Percentiles rank a stretch among this genome's conserved stretches.
phyloP scores from a whole-genome alignment of 2,797 vertebrate species.

The Girardinus metallicus region DNA sequence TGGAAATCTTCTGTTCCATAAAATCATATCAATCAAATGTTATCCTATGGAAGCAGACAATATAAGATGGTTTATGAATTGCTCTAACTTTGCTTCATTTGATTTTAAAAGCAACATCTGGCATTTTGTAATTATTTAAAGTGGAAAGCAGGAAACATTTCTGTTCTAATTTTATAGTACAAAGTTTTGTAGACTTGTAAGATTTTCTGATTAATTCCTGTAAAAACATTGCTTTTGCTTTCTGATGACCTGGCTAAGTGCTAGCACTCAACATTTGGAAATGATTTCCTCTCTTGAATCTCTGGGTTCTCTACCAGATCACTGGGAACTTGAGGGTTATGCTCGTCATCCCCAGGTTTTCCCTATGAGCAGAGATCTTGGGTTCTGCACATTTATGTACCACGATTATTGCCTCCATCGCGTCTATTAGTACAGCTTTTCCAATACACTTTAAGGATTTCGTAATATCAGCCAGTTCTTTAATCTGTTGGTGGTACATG shows the following conservation, averaged over 20 bases:
- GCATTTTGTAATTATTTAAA: slow-evolving; percentile 42
- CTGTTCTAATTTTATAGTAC: slow-evolving; percentile 24
- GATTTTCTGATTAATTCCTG: slow-evolving; percentile 39
- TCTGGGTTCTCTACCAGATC: background rate
- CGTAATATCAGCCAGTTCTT: background rate
- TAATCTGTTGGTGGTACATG: background rate
- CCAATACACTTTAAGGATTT: background rate
- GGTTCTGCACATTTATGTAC: background rate
- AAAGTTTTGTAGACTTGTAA: slow-evolving; percentile 23
- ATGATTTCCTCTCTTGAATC: background rate
- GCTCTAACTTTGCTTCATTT: slow-evolving; percentile 40
- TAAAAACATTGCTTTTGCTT: slow-evolving; percentile 29
- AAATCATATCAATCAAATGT: too few relatives aligned
- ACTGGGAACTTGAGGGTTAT: background rate
- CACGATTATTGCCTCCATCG: background rate
- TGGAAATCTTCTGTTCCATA: background rate
- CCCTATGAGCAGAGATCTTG: background rate
- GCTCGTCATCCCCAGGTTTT: background rate
- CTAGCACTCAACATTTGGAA: background rate
- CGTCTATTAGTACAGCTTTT: background rate
- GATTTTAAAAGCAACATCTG: slow-evolving; percentile 33
- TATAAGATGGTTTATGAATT: slow-evolving; percentile 11
- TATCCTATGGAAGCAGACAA: background rate
- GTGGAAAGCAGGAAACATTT: slow-evolving; percentile 37
- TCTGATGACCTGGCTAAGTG: slow-evolving; percentile 24